Evolutionary conservation across 2,797 vertebrate species (phyloP).

Genomic region (Sebastes variabilis): DNA sequence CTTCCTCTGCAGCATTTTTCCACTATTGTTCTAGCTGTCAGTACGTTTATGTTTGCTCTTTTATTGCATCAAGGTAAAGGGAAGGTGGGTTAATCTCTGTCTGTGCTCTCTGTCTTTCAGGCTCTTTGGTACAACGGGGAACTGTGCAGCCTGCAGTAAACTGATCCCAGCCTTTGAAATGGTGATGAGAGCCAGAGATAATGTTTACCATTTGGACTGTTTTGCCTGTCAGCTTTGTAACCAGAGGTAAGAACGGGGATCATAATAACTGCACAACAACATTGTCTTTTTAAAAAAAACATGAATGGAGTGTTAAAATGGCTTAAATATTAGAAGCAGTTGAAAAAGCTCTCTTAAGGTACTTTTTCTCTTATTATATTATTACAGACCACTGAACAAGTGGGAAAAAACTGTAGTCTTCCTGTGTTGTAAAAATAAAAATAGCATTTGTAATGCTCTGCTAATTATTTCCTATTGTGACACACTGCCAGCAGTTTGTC

Average conservation of each 20-base stretch:
- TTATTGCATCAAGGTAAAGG: conserved; percentile 68
- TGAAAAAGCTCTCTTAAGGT: conserved; percentile 2
- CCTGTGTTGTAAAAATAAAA: conserved; percentile 27
- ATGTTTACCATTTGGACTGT: conserved; percentile 99
- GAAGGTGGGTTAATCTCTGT: conserved; percentile 75
- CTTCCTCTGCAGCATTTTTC: conserved; percentile 8
- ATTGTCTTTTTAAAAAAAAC: conserved; percentile 34
- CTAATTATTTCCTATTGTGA: conserved; percentile 62
- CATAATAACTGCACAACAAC: conserved; percentile 60
- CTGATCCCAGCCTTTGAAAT: conserved; percentile 99
- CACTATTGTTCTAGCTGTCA: conserved; percentile 36
- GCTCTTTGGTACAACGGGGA: conserved; percentile 99
- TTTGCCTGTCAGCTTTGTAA: conserved; percentile 99
- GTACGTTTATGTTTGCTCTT: conserved; percentile 58
- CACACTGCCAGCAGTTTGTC: conserved; percentile 52
- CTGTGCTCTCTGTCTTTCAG: conserved; percentile 85
- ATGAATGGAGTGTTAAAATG: conserved; percentile 52
- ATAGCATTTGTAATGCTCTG: conserved; percentile 44
- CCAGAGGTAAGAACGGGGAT: conserved; percentile 93
- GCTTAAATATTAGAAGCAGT: conserved; percentile 48
- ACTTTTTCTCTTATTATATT: conserved; percentile 15
- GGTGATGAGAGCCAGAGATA: conserved; percentile 99
- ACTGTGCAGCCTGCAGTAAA: conserved; percentile 99
- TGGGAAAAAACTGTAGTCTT: conserved; percentile 22
- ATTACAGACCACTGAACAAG: conserved; percentile 12